Conservation (phyloP, 1,140 invertebrate genomes). For the Platyura marginata region DNA sequence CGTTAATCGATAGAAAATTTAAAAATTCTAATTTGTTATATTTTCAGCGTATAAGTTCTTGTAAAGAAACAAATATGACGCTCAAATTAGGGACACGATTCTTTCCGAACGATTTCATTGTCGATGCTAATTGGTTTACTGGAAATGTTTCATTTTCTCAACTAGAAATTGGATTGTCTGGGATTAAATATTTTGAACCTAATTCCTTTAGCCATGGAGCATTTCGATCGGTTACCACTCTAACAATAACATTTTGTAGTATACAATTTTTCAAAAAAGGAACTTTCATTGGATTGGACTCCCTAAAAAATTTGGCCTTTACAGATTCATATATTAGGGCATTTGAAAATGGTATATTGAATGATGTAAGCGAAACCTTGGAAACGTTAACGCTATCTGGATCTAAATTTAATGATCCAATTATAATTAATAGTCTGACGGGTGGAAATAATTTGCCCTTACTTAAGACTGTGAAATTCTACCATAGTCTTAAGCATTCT, state of each 20-base stretch:
- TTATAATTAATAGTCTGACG: background rate
- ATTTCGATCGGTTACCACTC: background rate
- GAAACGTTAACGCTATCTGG: background rate
- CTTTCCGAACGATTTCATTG: background rate
- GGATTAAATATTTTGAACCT: background rate
- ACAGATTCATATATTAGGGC: background rate
- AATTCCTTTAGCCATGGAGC: background rate
- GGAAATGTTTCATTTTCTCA: background rate
- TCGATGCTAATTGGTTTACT: background rate
- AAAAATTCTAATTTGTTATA: no score
- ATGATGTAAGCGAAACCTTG: background rate
- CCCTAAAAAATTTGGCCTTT: background rate
- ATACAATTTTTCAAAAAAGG: background rate
- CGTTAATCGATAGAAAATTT: no score
- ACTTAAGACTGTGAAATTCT: background rate
- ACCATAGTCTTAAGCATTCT: background rate
- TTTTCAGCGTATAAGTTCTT: no score
- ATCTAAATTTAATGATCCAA: background rate
- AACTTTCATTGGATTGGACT: background rate
- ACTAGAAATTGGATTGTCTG: background rate
- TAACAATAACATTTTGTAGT: background rate
- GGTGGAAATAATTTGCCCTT: background rate
- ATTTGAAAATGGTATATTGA: background rate
- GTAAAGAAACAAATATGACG: no score
- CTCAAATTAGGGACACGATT: no score